Conservation (phyloP, 1,140 invertebrate species). For the Trichogramma pretiosum region DNA sequence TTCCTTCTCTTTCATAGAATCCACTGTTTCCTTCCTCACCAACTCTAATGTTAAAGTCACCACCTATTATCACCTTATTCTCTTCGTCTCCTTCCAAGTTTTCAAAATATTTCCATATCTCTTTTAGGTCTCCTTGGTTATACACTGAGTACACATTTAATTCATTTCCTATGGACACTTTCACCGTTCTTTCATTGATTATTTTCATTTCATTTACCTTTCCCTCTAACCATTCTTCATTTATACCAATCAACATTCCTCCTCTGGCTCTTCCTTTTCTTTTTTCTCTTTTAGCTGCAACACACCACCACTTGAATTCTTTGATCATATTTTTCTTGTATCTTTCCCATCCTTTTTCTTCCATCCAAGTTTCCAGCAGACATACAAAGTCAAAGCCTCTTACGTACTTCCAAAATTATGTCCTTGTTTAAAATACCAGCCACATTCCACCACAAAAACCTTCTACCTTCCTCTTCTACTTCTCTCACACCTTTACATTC, state of each 20-base stretch:
- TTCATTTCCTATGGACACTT: background rate
- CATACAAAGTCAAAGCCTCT: background rate
- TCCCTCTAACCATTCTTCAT: background rate
- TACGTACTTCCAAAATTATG: background rate
- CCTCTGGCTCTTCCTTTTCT: constrained; percentile 17
- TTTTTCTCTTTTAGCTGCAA: constrained; percentile 4
- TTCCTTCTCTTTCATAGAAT: background rate
- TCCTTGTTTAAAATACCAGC: too few relatives aligned
- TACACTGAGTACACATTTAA: background rate
- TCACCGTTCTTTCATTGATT: background rate
- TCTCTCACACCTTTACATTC: too few relatives aligned
- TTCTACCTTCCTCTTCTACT: too few relatives aligned
- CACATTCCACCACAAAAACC: too few relatives aligned
- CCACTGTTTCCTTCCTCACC: background rate
- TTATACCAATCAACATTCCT: constrained; percentile 7
- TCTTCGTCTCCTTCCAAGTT: background rate
- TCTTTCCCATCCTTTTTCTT: constrained; percentile 5
- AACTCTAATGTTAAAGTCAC: constrained; percentile 5
- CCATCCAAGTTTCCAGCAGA: constrained; percentile 10
- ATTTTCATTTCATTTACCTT: background rate
- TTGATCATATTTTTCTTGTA: constrained; percentile 9
- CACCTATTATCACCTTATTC: background rate
- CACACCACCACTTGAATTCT: constrained; percentile 10
- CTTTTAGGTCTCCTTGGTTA: background rate
- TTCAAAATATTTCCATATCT: background rate